Evolutionary conservation across 2,113 vertebrate genomes (phyloP).

Genomic region (Eulemur macaco): DNA sequence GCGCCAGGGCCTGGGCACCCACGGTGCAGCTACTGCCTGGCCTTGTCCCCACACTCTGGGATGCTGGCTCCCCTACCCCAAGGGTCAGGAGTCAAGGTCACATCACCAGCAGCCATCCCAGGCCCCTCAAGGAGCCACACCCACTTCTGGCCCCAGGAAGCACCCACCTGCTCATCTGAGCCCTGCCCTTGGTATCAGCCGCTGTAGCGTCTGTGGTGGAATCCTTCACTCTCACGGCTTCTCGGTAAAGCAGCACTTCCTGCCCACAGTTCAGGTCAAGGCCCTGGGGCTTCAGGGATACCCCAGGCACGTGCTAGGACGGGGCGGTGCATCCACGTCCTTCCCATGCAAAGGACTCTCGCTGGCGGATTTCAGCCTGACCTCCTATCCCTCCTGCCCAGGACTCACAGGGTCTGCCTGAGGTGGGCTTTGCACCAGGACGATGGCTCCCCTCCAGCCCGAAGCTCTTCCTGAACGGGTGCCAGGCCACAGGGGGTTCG

Average conservation of each 20-base stretch:
- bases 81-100: neutral
- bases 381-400: neutral
- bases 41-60: neutral
- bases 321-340: neutral
- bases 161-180: neutral
- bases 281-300: neutral
- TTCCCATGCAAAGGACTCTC: neutral
- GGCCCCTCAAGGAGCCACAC: neutral
- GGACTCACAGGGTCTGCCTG: no score
- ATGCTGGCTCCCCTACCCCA: neutral
- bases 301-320: neutral
- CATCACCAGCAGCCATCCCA: accelerated
- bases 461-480: neutral
- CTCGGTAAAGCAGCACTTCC: neutral
- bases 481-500: neutral
- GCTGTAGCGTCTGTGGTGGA: neutral
- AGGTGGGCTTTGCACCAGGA: no score
- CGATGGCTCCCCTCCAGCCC: no score
- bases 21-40: neutral
- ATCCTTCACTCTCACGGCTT: neutral
- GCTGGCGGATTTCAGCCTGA: neutral
- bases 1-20: neutral
- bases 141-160: neutral
- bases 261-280: neutral
- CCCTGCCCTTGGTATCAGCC: neutral